phyloP scores from a whole-genome alignment of 2,113 vertebrate genomes.

The Lucifuga dentata region DNA sequence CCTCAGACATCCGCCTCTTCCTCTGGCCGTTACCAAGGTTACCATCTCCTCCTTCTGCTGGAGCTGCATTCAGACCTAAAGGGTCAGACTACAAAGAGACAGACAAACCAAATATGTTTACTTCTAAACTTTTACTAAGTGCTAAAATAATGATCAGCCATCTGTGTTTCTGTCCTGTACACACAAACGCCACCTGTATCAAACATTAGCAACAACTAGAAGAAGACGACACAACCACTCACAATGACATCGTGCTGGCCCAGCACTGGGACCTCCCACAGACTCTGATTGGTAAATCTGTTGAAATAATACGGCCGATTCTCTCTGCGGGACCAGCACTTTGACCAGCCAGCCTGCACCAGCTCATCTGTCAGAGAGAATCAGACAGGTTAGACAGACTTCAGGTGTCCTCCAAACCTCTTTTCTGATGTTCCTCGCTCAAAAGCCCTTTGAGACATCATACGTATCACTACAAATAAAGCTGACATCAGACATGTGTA shows the following conservation, averaged over 20 bases:
- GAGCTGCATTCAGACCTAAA: slow-evolving; percentile 93
- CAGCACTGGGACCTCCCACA: slow-evolving; percentile 97
- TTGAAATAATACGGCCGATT: slow-evolving; percentile 98
- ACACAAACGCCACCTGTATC: no score
- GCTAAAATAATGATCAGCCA: no score
- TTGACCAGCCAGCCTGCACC: slow-evolving; percentile 97
- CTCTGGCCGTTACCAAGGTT: slow-evolving; percentile 86
- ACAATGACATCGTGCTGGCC: slow-evolving; percentile 98
- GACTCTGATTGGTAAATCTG: slow-evolving; percentile 97
- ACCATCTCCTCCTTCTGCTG: slow-evolving; percentile 84
- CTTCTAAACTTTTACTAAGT: no score
- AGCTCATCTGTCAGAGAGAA: slow-evolving; percentile 88
- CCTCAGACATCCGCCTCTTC: slow-evolving; percentile 92
- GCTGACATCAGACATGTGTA: slow-evolving; percentile 72
- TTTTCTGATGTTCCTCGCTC: no score
- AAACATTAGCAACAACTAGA: no score
- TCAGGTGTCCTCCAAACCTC: no score
- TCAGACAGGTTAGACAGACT: background rate
- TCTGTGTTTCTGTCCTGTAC: no score
- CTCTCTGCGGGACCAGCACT: slow-evolving; percentile 98
- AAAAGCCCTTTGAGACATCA: slow-evolving; percentile 16
- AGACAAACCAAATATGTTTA: no score
- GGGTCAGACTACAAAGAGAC: slow-evolving; percentile 90
- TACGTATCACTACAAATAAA: background rate
- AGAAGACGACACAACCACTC: no score